Base-by-base conservation (phyloP, 2,113 vertebrate genomes). In the Procapra przewalskii region DNA sequence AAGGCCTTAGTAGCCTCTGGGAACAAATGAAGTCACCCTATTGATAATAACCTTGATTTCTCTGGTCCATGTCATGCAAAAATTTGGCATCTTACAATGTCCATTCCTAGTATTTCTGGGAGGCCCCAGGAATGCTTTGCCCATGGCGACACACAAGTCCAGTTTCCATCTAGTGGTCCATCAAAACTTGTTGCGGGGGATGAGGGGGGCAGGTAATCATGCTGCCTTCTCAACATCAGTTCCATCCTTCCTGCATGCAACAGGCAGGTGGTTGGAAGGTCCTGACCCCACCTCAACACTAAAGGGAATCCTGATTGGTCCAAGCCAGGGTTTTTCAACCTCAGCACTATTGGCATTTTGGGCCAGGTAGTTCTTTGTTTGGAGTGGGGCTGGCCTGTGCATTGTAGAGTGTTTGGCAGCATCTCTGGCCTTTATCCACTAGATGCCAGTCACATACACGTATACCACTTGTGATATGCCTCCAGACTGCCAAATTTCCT, bases 121-220 rank as follows among this genome's bases (percentile, higher is more conserved):
- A 88, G 57, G 80, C 48, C 64, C 55, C 50, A 17, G 13, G 31
- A 87, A 59, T 11, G 36, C 48, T n/a, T 96, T 48, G 13, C 52
- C 10, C 40, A 4, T 48, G 36, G 85, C 23, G 19, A 81, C 43
- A 17, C 16, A 80, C 17, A 95, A 96, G 82, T 84, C 48, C 45
- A 93, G 10, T 91, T 96, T 94, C 93, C 93, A 93, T 87, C 55
- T 83, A 80, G 83, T 60, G 90, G 57, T 88, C 92, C 91, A 19
- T 75, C 52, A 36, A 43, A 40, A n/a, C 23, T 67, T 75, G 29
- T 52, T 36, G 29, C 0, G 8, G n/a, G 64, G 33, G 64, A 57
- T 57, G 55, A 25, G 8, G 23, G 50, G 9, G 55, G 64, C 7
- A 10, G 33, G 31, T 64, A n/a, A 9, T 21, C 52, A 19, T 17